These are phyloP conservation scores for Eupithecia subumbrata DNA, from an alignment of 2,888 invertebrate species.

Conservation along the genomic window DNA sequence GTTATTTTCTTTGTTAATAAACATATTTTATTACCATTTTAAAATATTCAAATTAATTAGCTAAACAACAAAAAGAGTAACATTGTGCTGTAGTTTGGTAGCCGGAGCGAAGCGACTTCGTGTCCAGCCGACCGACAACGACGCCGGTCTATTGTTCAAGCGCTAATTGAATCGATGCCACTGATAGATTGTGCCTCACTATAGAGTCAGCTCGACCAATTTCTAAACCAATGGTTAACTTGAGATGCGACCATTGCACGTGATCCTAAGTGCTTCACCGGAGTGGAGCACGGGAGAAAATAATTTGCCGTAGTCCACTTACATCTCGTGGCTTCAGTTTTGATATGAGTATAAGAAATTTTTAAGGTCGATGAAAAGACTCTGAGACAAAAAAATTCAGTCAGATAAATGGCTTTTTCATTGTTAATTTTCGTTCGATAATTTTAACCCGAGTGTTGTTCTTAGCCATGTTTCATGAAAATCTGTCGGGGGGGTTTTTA, in stretches of 20 bases:
- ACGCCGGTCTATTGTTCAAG: slow-evolving; percentile 71
- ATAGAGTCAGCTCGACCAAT: slow-evolving; percentile 26
- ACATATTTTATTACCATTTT: neutral
- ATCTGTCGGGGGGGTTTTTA: too few species aligned
- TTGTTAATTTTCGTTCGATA: too few species aligned
- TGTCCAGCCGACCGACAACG: slow-evolving; percentile 8
- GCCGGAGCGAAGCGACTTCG: slow-evolving; percentile 21
- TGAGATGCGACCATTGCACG: neutral
- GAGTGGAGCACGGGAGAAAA: neutral
- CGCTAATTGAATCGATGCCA: slow-evolving; percentile 81
- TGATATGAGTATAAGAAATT: too few species aligned
- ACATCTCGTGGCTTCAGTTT: neutral
- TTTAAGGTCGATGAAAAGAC: too few species aligned
- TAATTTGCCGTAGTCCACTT: neutral
- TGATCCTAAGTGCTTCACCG: neutral
- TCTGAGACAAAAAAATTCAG: too few species aligned
- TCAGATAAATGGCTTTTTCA: too few species aligned
- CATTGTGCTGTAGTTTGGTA: slow-evolving; percentile 22
- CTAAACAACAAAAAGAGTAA: slow-evolving; percentile 14
- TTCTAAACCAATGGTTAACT: slow-evolving; percentile 14
- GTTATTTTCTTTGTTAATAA: too few species aligned
- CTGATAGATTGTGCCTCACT: slow-evolving; percentile 67
- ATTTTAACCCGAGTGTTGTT: too few species aligned
- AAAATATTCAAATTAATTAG: neutral
- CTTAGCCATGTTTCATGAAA: too few species aligned